Percentiles rank a stretch among this genome's conserved stretches.
These are phyloP conservation scores for Apotomis capreana DNA, from an alignment of 2,888 invertebrate species.

Conservation along the genomic window DNA sequence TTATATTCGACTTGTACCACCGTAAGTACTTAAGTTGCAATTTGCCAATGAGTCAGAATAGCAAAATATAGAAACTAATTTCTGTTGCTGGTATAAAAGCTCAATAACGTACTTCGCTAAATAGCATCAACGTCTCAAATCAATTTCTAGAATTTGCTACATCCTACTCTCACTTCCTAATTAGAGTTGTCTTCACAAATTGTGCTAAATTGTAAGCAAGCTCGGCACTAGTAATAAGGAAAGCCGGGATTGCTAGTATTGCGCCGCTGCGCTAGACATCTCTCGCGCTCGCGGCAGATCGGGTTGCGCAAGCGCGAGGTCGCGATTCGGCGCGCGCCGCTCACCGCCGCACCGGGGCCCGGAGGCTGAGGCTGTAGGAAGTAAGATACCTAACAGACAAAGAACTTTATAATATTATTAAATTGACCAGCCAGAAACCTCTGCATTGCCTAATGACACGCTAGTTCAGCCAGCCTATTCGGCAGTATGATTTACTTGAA, in stretches of 20 bases:
- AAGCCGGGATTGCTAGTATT: conserved; percentile 1
- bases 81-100: background rate
- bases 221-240: conserved; percentile 19
- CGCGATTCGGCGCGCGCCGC: conserved; percentile 14
- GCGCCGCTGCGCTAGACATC: background rate
- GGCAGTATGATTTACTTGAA: too few species aligned
- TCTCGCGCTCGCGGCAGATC: conserved; percentile 1
- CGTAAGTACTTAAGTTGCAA: too few species aligned
- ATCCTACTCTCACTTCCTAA: conserved; percentile 19
- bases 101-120: conserved; percentile 1
- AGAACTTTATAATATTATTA: background rate
- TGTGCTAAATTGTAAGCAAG: conserved; percentile 15
- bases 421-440: too few species aligned
- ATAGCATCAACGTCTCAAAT: conserved; percentile 9
- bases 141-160: background rate
- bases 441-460: too few species aligned
- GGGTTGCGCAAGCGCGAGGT: conserved; percentile 39
- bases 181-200: background rate
- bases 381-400: background rate
- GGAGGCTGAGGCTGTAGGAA: background rate
- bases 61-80: background rate
- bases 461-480: too few species aligned
- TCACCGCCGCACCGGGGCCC: conserved; percentile 42
- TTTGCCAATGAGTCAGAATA: background rate
- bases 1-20: too few species aligned